Percentiles rank a stretch among this genome's conserved stretches.
These are phyloP conservation scores for Scytalopus superciliaris DNA, from an alignment of 2,113 vertebrate species.

Conservation along the genomic window DNA sequence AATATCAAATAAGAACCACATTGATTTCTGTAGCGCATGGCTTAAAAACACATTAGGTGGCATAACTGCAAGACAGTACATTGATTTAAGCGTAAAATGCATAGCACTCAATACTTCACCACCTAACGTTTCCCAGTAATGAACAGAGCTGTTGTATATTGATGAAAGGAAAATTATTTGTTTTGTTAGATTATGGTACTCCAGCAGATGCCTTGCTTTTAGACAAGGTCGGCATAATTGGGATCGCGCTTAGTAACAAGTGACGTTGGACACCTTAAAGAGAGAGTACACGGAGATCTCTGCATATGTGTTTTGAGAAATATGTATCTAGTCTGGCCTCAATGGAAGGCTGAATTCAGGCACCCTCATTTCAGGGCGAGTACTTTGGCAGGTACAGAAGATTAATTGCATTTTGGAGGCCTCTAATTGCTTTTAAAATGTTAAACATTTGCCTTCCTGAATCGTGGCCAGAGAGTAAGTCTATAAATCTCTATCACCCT, in stretches of 20 bases:
- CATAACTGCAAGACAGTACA: slow-evolving; percentile 86
- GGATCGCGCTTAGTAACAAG: slow-evolving; percentile 39
- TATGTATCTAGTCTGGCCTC: not conserved
- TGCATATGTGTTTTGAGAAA: not conserved
- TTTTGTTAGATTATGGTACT: slow-evolving; percentile 73
- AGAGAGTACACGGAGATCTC: slow-evolving; percentile 4
- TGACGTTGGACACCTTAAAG: slow-evolving; percentile 49
- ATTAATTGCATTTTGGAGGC: slow-evolving; percentile 25
- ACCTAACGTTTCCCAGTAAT: slow-evolving; percentile 79
- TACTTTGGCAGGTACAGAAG: slow-evolving; percentile 27
- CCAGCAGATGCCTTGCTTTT: slow-evolving; percentile 65
- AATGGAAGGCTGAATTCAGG: not conserved
- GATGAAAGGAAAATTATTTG: slow-evolving; percentile 83
- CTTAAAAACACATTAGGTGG: slow-evolving; percentile 95
- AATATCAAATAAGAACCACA: slow-evolving; percentile 87
- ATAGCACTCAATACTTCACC: slow-evolving; percentile 78
- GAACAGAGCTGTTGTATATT: slow-evolving; percentile 82
- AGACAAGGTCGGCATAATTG: slow-evolving; percentile 50
- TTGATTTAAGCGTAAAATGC: slow-evolving; percentile 89
- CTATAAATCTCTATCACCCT: slow-evolving; percentile 45
- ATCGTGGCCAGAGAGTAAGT: slow-evolving; percentile 21
- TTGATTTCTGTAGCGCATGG: slow-evolving; percentile 88
- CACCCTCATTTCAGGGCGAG: not conserved
- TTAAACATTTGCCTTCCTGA: slow-evolving; percentile 51
- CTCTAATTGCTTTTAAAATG: slow-evolving; percentile 54